Evolutionary conservation across 2,888 invertebrate species (phyloP).

Genomic region (Adelognathus sp.): DNA sequence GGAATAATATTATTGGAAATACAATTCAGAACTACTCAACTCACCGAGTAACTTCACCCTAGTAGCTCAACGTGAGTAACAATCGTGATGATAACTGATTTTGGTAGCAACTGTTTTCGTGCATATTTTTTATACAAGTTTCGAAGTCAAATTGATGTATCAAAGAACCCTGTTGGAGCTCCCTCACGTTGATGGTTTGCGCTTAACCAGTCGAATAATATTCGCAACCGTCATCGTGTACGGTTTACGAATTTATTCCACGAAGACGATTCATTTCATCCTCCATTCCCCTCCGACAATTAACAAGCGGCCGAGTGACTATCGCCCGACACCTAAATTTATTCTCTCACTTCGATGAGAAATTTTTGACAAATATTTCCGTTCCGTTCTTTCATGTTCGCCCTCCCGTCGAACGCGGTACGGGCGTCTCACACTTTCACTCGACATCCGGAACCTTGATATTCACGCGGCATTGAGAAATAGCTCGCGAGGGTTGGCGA

Average conservation of each 20-base stretch:
- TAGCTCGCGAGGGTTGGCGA: slow-evolving; percentile 60
- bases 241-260: background rate
- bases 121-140: too few species aligned
- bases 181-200: too few species aligned
- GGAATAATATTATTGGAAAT: too few species aligned
- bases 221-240: background rate
- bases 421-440: slow-evolving; percentile 66
- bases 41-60: too few species aligned
- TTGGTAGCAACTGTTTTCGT: too few species aligned
- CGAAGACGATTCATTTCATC: background rate
- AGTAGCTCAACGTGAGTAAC: too few species aligned
- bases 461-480: slow-evolving; percentile 76
- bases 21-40: too few species aligned
- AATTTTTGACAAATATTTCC: slow-evolving; percentile 42
- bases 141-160: too few species aligned
- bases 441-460: slow-evolving; percentile 76
- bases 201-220: too few species aligned
- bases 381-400: background rate
- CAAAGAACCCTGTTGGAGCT: too few species aligned
- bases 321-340: slow-evolving; percentile 25
- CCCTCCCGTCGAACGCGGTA: background rate
- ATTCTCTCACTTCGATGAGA: slow-evolving; percentile 38
- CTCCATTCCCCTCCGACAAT: background rate
- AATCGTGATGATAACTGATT: too few species aligned
- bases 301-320: background rate